Evolutionary conservation across 1,140 invertebrate species (phyloP), one percentile per base, ranked within the genome.

Genomic region (Aethina tumida): DNA sequence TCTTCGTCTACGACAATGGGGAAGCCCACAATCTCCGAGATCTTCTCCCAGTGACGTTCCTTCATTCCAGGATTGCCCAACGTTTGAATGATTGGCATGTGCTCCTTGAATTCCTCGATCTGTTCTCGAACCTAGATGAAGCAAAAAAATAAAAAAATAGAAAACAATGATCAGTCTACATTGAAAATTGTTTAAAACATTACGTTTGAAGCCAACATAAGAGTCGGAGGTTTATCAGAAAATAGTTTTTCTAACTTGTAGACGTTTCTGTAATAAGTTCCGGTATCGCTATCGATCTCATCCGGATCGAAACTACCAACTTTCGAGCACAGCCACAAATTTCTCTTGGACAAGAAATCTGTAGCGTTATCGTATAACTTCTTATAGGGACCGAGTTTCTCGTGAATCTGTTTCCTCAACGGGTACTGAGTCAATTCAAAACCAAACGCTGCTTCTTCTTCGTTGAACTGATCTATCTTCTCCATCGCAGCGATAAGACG

Each of bases 1-100:
- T 83, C 78, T 4, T 85, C 75, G 43, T 92, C 85, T 4, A 92
- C 80, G 30, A 32, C 18, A 35, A 98, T 82, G 1, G 89, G 86
- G 62, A 93, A 95, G 0, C 91, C 92, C 48, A 97, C 86, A 39
- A 95, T 87, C 52, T 97, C 91, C 0, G 90, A 94, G 7, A 98
- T 81, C 63, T 89, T 83, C 54, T 95, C 90, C 94, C 94, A 97
- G 62, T 97, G 94, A 6, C 93, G 73, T 7, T 77, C 76, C 55
- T 95, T 84, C 70, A 97, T 78, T 20, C 84, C 90, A 3, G 92
- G 91, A 71, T 97, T 97, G 24, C 93, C 93, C 1, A 98, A 65
- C 0, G 89, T 94, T 55, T 82, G 74, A 32, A 97, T 83, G 4
- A 97, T 78, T 0, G 92, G 89, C 73, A 96, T 73, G 56, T 95